phyloP scores from a whole-genome alignment of 2,888 invertebrate genomes.

The Vandiemenella viatica region DNA sequence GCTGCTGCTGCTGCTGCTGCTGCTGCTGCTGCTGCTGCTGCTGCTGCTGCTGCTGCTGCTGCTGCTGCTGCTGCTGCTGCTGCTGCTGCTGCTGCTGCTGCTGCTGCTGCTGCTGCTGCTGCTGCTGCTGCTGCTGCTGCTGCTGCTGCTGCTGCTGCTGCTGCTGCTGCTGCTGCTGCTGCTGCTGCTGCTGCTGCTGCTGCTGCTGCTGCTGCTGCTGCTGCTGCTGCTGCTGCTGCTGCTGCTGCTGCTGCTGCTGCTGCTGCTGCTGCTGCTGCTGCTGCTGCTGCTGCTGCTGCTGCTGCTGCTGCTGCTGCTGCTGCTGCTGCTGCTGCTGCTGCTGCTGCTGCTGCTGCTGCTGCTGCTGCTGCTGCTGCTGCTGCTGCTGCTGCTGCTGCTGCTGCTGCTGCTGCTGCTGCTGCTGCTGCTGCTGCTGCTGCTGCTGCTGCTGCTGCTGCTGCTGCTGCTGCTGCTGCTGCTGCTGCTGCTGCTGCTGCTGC shows the following conservation, averaged over 20 bases:
- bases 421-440: neutral
- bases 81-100: neutral
- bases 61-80: neutral
- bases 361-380: neutral
- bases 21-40: neutral
- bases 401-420: neutral
- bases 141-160: neutral
- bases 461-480: neutral
- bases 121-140: neutral
- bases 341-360: neutral
- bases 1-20: neutral
- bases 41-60: neutral
- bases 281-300: neutral
- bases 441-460: neutral
- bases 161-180: neutral
- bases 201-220: neutral
- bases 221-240: neutral
- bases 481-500: neutral
- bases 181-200: neutral
- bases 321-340: neutral
- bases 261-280: neutral
- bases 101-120: neutral
- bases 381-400: neutral
- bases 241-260: neutral
- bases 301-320: neutral